Conservation (phyloP, 2,888 invertebrate species). For the Romanomermis culicivorax region DNA sequence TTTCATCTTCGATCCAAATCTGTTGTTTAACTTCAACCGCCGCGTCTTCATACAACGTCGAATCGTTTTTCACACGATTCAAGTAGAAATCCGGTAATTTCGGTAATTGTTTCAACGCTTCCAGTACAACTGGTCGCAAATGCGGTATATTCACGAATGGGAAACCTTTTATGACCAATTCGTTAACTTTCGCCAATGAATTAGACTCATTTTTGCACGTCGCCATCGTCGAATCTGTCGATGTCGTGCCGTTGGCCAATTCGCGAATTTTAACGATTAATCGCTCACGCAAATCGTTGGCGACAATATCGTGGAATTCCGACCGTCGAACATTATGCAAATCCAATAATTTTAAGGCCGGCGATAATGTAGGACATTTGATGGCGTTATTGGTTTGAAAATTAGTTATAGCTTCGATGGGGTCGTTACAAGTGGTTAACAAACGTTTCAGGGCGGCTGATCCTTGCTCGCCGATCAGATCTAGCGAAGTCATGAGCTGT, state of each 20-base stretch:
- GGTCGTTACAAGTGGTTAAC: slow-evolving; percentile 81
- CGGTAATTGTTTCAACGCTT: slow-evolving; percentile 70
- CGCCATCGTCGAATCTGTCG: slow-evolving; percentile 11
- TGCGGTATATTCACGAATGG: slow-evolving; percentile 66
- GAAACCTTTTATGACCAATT: slow-evolving; percentile 65
- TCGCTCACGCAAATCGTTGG: slow-evolving; percentile 37
- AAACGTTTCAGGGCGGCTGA: slow-evolving; percentile 67
- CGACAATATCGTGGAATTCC: slow-evolving; percentile 80
- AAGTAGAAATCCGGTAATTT: slow-evolving; percentile 75
- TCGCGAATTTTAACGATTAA: slow-evolving; percentile 12
- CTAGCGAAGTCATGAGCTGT: neutral
- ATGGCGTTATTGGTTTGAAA: slow-evolving; percentile 78
- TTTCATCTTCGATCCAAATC: slow-evolving; percentile 93
- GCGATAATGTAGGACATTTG: slow-evolving; percentile 60
- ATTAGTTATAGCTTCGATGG: slow-evolving; percentile 89
- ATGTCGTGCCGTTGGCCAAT: slow-evolving; percentile 11
- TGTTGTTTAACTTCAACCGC: slow-evolving; percentile 89
- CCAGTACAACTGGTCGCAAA: slow-evolving; percentile 70
- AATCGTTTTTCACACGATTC: slow-evolving; percentile 40
- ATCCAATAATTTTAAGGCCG: slow-evolving; percentile 81
- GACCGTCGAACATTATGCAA: slow-evolving; percentile 71
- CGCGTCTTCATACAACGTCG: slow-evolving; percentile 73
- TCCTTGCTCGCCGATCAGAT: slow-evolving; percentile 57
- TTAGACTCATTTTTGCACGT: too few species aligned
- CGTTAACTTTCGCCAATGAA: slow-evolving; percentile 40